Evolutionary conservation across 2,888 invertebrate genomes (phyloP).

Genomic region (Hyposoter didymator): DNA sequence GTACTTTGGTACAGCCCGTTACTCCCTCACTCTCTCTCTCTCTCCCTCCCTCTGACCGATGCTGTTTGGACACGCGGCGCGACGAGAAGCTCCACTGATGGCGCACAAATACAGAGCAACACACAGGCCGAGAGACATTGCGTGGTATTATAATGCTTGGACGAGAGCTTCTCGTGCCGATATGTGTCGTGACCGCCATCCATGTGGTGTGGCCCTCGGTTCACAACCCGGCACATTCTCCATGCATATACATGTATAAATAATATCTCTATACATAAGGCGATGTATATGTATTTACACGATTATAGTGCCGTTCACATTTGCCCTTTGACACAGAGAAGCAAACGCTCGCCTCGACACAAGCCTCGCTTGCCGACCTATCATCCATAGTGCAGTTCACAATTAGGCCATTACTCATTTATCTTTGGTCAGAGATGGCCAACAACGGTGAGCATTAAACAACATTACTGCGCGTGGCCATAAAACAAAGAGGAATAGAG

Average conservation of each 20-base stretch:
- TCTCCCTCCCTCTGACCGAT: slow-evolving; percentile 48
- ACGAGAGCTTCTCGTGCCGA: slow-evolving; percentile 27
- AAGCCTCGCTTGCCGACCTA: slow-evolving; percentile 27
- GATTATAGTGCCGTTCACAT: slow-evolving; percentile 71
- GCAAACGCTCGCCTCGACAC: slow-evolving; percentile 18
- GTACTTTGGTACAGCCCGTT: slow-evolving; percentile 73
- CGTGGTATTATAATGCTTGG: slow-evolving; percentile 42
- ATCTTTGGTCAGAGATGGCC: slow-evolving; percentile 46
- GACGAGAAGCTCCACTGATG: slow-evolving; percentile 55
- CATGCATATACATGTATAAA: slow-evolving; percentile 1
- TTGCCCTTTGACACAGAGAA: slow-evolving; percentile 73
- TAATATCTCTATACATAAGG: slow-evolving; percentile 17
- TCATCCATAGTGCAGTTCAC: slow-evolving; percentile 74
- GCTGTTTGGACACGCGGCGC: slow-evolving; percentile 78
- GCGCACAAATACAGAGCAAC: slow-evolving; percentile 19
- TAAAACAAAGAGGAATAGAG: slow-evolving; percentile 17
- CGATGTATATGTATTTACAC: slow-evolving; percentile 36
- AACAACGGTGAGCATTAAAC: background rate
- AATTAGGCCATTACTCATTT: slow-evolving; percentile 75
- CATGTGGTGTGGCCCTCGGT: slow-evolving; percentile 11
- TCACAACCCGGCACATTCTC: slow-evolving; percentile 36
- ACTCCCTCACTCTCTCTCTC: background rate
- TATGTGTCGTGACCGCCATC: slow-evolving; percentile 50
- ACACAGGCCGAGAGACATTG: background rate
- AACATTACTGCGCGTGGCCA: background rate